phyloP scores from a whole-genome alignment of 2,888 invertebrate species.

The Boloria selene region DNA sequence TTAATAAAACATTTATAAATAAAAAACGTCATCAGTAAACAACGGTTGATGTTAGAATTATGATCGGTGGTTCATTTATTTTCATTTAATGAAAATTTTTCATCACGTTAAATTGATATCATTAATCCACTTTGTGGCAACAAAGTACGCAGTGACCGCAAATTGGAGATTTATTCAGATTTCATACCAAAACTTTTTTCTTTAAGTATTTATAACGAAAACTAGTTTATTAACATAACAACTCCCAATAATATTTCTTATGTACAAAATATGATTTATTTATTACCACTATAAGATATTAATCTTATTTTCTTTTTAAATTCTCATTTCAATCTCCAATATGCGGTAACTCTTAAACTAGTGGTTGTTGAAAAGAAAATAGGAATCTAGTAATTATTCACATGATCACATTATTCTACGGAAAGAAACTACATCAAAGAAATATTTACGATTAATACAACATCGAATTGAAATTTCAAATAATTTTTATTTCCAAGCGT shows the following conservation, averaged over 20 bases:
- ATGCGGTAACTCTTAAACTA: conserved; percentile 9
- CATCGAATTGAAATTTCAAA: conserved; percentile 73
- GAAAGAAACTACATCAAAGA: conserved; percentile 77
- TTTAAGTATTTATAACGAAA: background rate
- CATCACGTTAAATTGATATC: conserved; percentile 24
- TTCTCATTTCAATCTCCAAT: conserved; percentile 2
- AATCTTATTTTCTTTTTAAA: too few relatives aligned
- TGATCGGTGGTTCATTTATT: conserved; percentile 25
- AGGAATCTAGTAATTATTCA: conserved; percentile 32
- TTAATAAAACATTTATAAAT: too few relatives aligned
- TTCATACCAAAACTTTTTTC: background rate
- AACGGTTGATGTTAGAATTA: conserved; percentile 9
- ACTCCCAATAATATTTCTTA: too few relatives aligned
- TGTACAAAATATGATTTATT: too few relatives aligned
- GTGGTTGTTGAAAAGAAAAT: conserved; percentile 11
- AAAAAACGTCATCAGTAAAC: too few relatives aligned
- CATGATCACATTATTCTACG: conserved; percentile 57
- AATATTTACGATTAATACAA: conserved; percentile 64
- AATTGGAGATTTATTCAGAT: background rate
- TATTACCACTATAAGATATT: too few relatives aligned
- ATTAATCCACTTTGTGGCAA: conserved; percentile 24
- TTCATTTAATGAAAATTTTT: conserved; percentile 23
- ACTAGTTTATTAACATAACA: too few relatives aligned
- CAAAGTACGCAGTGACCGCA: background rate
- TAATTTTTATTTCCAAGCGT: conserved; percentile 77